Evolutionary conservation across 2,113 vertebrate genomes (phyloP), one percentile per base, ranked within the genome.

Genomic region (Puffinus mauretanicus): DNA sequence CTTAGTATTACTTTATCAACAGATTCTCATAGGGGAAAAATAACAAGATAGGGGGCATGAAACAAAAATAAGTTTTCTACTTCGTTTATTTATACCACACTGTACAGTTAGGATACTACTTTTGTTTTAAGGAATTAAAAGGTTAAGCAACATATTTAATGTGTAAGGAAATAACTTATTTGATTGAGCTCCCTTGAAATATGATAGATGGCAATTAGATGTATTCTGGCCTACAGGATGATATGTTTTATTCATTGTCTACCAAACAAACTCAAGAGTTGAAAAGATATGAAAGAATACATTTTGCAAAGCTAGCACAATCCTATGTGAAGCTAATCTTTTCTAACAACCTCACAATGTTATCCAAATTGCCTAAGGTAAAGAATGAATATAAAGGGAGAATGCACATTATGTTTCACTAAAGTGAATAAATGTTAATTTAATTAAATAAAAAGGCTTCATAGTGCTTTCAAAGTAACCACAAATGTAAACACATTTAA

Each of bases 161-260:
- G 58, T 46, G 18, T 86, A 96, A 97, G 94, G 96, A 98, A 98
- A 96, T 97, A 96, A 92, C 78, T 96, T 96, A 90, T 81, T 97
- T 64, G 82, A 78, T n/a, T 90, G 55, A 86, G 47, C 40, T 90
- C 57, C 64, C 92, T 95, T 97, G 96, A 97, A 97, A 96, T 76
- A 82, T 65, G 96, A 98, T 96, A 98, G 75, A 94, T 73, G 77
- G 85, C 94, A 97, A 96, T 97, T 98, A 98, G 66, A 69, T 78
- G 40, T 83, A 91, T 97, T 96, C 75, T 94, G 96, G 97, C 93
- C 96, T 96, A 82, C 69, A 95, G 94, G 96, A 91, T 95, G 69
- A 95, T 93, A 90, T 91, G 46, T 94, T 97, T 96, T 95, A 96
- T 96, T 97, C 94, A 88, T 96, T 97, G 88, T 88, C 91, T 90